A percentile compares a stretch with the other conserved stretches of the same genome.
Evolutionary conservation across 1,140 invertebrate genomes (phyloP).

Genomic region (Luehdorfia chinensis): DNA sequence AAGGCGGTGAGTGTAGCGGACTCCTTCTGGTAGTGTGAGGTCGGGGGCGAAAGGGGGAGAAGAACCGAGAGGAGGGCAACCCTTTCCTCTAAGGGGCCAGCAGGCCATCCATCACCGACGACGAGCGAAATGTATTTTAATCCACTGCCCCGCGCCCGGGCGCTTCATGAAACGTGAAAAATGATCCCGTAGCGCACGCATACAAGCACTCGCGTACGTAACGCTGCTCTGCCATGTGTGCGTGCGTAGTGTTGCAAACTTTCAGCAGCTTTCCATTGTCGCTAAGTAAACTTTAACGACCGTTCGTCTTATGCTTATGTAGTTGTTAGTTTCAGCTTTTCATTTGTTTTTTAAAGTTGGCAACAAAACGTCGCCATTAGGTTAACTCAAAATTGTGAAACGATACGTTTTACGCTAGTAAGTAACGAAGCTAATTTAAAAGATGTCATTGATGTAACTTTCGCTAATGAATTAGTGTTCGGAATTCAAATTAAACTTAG

Average conservation of each 20-base stretch:
- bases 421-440: no score
- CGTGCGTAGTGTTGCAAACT: background rate
- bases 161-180: conserved; percentile 75
- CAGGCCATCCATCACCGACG: conserved; percentile 62
- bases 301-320: no score
- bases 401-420: no score
- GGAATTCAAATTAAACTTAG: no score
- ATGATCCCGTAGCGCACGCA: conserved; percentile 54
- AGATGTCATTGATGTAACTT: no score
- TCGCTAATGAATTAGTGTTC: no score
- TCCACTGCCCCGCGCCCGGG: conserved; percentile 57
- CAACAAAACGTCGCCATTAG: no score
- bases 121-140: conserved; percentile 74
- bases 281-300: no score
- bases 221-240: background rate
- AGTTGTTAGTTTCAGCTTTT: no score
- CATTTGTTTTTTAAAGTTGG: no score
- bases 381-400: no score
- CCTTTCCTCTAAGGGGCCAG: conserved; percentile 49
- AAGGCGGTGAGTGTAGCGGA: conserved; percentile 13
- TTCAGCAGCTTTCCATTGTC: no score
- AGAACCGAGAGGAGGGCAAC: conserved; percentile 36
- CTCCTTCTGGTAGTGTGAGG: background rate
- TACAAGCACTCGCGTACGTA: conserved; percentile 17
- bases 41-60: background rate